Conservation (phyloP, 35 echinoderm and acorn worm genomes). For the Stichopus chloronotus region DNA sequence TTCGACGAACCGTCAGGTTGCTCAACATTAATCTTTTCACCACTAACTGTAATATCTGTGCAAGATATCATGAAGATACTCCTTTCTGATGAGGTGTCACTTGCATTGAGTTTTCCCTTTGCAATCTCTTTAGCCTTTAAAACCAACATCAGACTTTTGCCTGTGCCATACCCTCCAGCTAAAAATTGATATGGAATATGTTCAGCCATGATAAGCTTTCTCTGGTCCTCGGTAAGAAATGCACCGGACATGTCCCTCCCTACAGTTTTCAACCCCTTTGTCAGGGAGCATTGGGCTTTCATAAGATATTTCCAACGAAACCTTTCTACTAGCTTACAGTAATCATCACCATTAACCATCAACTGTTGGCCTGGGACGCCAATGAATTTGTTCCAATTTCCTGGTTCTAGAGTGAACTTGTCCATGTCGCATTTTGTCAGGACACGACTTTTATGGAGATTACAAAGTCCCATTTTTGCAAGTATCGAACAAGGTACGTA, state of each 20-base stretch:
- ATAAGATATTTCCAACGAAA: neutral
- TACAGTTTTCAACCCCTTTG: neutral
- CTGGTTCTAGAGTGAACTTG: neutral
- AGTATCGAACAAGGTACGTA: neutral
- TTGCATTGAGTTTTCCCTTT: neutral
- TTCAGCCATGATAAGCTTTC: neutral
- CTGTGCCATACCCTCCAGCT: constrained; percentile 34
- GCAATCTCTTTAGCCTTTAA: neutral
- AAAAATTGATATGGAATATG: neutral
- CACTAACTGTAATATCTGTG: constrained; percentile 41
- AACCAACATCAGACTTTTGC: constrained; percentile 44
- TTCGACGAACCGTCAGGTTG: neutral
- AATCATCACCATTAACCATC: neutral
- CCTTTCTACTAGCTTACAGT: neutral
- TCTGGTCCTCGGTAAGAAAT: neutral
- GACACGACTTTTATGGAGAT: neutral
- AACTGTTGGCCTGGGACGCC: neutral
- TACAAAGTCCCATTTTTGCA: neutral
- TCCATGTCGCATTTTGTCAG: neutral
- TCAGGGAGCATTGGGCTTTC: neutral
- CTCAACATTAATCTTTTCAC: neutral
- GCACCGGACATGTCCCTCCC: neutral
- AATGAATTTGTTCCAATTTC: constrained; percentile 3
- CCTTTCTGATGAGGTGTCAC: neutral
- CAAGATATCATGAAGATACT: constrained; percentile 20